phyloP scores from a whole-genome alignment of 2,113 vertebrate genomes.

The Tupaia tana region DNA sequence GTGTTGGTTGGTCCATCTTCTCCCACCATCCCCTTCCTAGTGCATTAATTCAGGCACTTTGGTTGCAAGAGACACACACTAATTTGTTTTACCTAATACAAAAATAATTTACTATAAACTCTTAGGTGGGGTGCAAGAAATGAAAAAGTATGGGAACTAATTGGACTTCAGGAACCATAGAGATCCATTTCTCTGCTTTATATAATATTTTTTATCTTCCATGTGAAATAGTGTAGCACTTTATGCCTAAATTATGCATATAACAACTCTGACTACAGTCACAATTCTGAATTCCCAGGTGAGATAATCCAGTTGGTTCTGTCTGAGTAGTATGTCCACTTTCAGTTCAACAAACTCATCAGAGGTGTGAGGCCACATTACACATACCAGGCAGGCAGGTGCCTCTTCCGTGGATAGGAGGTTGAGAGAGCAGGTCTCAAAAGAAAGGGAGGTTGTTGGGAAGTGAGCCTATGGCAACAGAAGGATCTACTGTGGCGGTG shows the following conservation, averaged over 20 bases:
- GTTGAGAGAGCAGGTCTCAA: background rate
- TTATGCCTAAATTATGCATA: background rate
- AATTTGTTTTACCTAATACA: background rate
- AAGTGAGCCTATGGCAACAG: background rate
- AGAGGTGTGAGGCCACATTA: background rate
- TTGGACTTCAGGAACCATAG: background rate
- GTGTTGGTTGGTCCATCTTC: background rate
- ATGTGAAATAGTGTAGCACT: background rate
- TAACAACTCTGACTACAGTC: background rate
- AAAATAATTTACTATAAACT: background rate
- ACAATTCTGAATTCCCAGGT: constrained; percentile 11
- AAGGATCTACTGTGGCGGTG: background rate
- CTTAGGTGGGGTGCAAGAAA: background rate
- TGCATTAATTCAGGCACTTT: background rate
- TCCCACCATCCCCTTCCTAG: background rate
- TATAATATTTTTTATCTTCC: background rate
- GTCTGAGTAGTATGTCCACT: background rate
- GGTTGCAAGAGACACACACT: background rate
- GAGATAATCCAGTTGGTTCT: background rate
- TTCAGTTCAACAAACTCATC: background rate
- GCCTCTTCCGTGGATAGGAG: background rate
- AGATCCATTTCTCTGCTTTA: background rate
- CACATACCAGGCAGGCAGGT: background rate
- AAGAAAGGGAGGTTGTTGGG: background rate
- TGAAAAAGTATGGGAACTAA: background rate